Base-by-base conservation (phyloP, 2,888 invertebrate species). In the Tetropium fuscum region DNA sequence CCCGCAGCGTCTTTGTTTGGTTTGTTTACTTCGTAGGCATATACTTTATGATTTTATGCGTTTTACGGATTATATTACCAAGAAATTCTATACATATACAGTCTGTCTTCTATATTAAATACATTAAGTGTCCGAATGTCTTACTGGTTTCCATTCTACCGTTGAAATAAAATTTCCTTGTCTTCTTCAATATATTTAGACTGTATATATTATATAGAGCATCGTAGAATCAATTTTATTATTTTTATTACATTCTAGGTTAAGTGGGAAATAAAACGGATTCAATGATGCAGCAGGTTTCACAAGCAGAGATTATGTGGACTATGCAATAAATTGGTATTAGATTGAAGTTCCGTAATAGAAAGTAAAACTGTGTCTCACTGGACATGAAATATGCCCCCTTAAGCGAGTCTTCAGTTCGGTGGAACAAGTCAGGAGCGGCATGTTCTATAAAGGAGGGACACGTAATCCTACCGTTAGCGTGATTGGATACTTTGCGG, bases 401-500 rank as follows among this genome's bases (percentile, higher is more conserved):
- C 38, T 51, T 51, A 16, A 51, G 22, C 18, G 18, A 27, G 25
- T 27, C 38, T 40, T 27, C 27, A 40, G 27, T 20, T 25, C 36
- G 51, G 18, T 27, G 27, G 51, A 18, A 20, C 20, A 20, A 36
- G 48, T 49, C 36, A 55, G 22, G 54, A 56, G 41, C 45, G 32
- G 38, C 43, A 32, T 55, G 60, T 45, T 19, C 56, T 44, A 49
- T 13, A 13, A 60, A 30, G 56, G 51, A 63, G 32, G 61, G 62
- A 58, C 65, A 67, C 68, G 64, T 70, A 72, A 73, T 73, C 73
- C 70, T 53, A 64, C 53, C 67, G 67, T 72, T 71, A 70, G 67
- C 70, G 64, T 70, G 71, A 73, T 73, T 73, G 72, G 72, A 73
- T 73, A 70, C 67, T 71, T 66, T 69, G 69, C 60, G 71, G 68